phyloP scores from a whole-genome alignment of 2,888 invertebrate genomes.

The Holacanthella duospinosa region DNA sequence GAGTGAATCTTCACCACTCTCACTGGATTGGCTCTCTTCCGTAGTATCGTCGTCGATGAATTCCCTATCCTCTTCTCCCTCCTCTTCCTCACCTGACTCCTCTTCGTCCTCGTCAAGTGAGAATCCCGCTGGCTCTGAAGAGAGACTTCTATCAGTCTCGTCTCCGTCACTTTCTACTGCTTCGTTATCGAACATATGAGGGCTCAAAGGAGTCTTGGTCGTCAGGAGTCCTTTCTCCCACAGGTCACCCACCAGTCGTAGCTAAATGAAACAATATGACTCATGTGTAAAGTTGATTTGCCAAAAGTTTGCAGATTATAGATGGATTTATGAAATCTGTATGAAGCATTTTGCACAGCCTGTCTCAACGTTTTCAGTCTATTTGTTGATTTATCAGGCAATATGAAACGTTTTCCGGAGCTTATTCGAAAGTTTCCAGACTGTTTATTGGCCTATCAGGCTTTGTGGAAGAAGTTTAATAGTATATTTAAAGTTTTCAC shows the following conservation, averaged over 20 bases:
- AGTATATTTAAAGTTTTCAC: too few relatives aligned
- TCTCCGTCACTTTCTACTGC: background rate
- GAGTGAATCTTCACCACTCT: background rate
- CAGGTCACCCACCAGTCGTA: constrained; percentile 56
- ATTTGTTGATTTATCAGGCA: background rate
- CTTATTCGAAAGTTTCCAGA: constrained; percentile 1
- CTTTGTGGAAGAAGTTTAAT: too few relatives aligned
- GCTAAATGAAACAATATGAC: constrained; percentile 39
- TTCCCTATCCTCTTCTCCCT: constrained; percentile 11
- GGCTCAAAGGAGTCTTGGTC: constrained; percentile 53
- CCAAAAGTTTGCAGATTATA: constrained; percentile 18
- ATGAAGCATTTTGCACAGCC: too few relatives aligned
- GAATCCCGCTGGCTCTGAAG: background rate
- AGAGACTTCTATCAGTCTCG: background rate
- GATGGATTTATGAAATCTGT: background rate
- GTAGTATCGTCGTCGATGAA: constrained; percentile 9
- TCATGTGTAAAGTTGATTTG: constrained; percentile 38
- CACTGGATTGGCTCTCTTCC: background rate
- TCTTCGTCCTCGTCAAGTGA: constrained; percentile 1
- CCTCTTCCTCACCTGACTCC: constrained; percentile 8
- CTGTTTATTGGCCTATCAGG: too few relatives aligned
- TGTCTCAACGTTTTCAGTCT: too few relatives aligned
- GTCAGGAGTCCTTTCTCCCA: constrained; percentile 76
- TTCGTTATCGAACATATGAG: constrained; percentile 21
- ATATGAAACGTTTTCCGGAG: background rate